Percentiles rank a stretch among this genome's conserved stretches.
Evolutionary conservation across 2,797 vertebrate genomes (phyloP).

Genomic region (Enteromius trimaculatus): DNA sequence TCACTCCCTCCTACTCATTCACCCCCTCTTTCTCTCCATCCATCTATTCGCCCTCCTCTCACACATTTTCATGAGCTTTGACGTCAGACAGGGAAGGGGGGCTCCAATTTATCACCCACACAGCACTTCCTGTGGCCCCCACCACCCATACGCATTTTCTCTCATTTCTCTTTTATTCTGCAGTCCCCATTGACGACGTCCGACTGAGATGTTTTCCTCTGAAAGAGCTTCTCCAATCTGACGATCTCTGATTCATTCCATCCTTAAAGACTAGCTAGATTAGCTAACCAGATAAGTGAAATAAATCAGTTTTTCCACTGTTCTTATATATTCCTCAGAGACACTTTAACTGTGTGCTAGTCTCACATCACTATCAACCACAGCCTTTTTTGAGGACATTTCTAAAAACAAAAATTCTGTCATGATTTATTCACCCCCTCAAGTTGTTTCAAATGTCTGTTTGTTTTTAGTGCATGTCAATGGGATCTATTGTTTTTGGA

Average conservation of each 20-base stretch:
- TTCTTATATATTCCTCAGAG: constrained; percentile 12
- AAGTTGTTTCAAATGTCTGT: not conserved
- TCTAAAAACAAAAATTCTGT: not conserved
- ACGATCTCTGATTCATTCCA: constrained; percentile 14
- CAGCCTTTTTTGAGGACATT: not conserved
- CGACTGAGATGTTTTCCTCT: constrained; percentile 52
- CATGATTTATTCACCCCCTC: not conserved
- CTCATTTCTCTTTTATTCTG: constrained; percentile 38
- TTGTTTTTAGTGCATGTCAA: not conserved
- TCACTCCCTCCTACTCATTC: constrained; percentile 84
- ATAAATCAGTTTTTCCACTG: constrained; percentile 4
- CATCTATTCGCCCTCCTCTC: constrained; percentile 81
- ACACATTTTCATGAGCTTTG: constrained; percentile 75
- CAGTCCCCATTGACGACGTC: constrained; percentile 61
- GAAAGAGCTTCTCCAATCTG: constrained; percentile 55
- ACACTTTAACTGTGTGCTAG: not conserved
- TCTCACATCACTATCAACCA: not conserved
- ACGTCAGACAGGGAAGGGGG: constrained; percentile 74
- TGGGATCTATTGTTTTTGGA: not conserved
- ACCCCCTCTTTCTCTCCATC: constrained; percentile 78
- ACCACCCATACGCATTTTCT: constrained; percentile 64
- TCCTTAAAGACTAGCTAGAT: not conserved
- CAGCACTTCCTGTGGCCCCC: constrained; percentile 74
- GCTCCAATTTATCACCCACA: constrained; percentile 74
- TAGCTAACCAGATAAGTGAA: not conserved